Evolutionary conservation across 2,888 invertebrate species (phyloP), one percentile per base, ranked within the genome.

Genomic region (Poecilus cupreus): DNA sequence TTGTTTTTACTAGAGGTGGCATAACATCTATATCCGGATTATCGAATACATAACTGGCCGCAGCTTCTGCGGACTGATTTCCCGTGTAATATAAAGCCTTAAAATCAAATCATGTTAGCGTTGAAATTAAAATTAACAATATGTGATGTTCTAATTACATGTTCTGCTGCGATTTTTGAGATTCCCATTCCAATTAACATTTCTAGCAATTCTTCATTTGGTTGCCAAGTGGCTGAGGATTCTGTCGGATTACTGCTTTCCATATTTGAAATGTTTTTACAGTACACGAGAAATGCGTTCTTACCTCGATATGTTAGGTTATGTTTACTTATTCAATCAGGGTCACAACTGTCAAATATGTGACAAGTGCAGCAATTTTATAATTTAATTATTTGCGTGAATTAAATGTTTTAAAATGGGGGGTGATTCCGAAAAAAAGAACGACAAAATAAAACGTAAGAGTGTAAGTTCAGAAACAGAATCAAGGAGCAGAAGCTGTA

Each of bases 41-140:
- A 85, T 91, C 91, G 84, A 91, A 90, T 20, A 91, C 88, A 89
- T 91, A 92, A 43, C 90, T 89, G 20, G 91, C 90, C 5, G 92
- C 92, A 57, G 90, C 87, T 85, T 92, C 91, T 20, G 90, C 89
- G 74, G 90, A 91, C 83, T 88, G 88, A 85, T 92, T 92, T 2
- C 91, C 91, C 5, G 92, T 92, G 84, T 90, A 90, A 85, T 90
- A 91, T 75, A 92, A 87, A 22, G 90, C 91, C 91, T 91, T 83
- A 76, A 68, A 68, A 13, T 18, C 1, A 20, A 32, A 2, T 46
- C n/a, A n/a, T 8, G 86, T 85, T 57, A 78, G 51, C 37, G 43
- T 43, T 26, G 37, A 81, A 60, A 76, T 79, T 81, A 51, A 24
- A 60, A 43, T 39, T 37, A 26, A 16, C 11, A 79, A 79, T 18